Base-by-base conservation (phyloP, 2,797 vertebrate genomes). In the Aselliscus stoliczkanus region DNA sequence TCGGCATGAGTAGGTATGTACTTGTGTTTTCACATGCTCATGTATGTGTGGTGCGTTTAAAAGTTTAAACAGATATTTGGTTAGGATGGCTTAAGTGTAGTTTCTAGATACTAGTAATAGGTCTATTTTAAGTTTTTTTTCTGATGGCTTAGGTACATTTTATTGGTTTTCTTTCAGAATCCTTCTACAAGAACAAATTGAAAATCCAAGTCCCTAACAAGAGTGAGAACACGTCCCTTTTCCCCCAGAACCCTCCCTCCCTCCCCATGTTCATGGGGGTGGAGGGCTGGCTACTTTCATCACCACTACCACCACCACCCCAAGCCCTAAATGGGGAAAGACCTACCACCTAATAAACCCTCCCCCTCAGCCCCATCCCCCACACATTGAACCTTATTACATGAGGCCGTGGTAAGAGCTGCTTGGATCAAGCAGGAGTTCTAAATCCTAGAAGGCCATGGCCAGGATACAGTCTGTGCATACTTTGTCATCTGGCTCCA, bases 391-490 rank as follows among this genome's bases (percentile, higher is more conserved):
- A 50, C 37, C 25, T 73, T 47, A 47, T 77, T 79, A 47, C 39
- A 44, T 50, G 50, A 83, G 54, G 44, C 54, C 21, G 0, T 39
- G 97, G 73, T 97, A 96, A 0, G 97, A 98, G 90, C 97, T 94
- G 1, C 25, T 81, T 58, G 39, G 89, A 64, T 96, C 77, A 3
- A 4, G 34, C 94, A 77, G 65, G 97, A 17, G 50, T 94, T 52
- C 86, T 90, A 93, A 93, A 58, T 3, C 20, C 34, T 39, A 96
- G 96, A 99, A 93, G 0, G 98, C 96, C 97, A 99, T 70, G 17
- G 98, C 97, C 56, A 99, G 92, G 83, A 98, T 97, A 95, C 98
- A 98, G n/a, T 98, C 97, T 1, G 70, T 94, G 84, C 70, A 8
- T 72, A 67, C 18, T 20, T 11, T 0, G 0, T 90, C 81, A 54